These are phyloP conservation scores for Philonicus albiceps DNA, from an alignment of 2,888 invertebrate genomes.

Conservation along the genomic window DNA sequence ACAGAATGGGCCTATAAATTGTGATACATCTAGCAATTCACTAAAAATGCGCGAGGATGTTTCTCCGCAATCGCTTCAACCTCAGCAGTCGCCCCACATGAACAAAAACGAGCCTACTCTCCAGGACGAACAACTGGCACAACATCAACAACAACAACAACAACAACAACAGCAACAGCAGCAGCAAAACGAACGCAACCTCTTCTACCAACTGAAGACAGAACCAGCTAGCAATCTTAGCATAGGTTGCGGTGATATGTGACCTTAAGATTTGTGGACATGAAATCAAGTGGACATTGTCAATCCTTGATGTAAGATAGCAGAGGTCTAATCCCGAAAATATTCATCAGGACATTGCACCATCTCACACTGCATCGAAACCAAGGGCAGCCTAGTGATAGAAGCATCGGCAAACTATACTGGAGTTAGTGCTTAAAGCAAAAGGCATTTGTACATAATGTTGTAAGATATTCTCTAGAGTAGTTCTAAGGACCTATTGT, in stretches of 20 bases:
- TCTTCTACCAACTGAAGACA: slow-evolving; percentile 53
- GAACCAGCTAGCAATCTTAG: slow-evolving; percentile 51
- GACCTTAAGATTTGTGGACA: slow-evolving; percentile 34
- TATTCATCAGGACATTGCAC: not conserved
- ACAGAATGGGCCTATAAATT: slow-evolving; percentile 45
- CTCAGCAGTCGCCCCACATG: slow-evolving; percentile 26
- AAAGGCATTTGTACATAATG: slow-evolving; percentile 4
- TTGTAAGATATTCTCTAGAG: slow-evolving; percentile 15
- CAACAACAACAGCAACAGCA: slow-evolving; percentile 42
- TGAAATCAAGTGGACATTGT: not conserved
- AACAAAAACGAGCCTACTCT: slow-evolving; percentile 40
- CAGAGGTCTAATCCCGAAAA: not conserved
- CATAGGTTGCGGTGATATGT: slow-evolving; percentile 47
- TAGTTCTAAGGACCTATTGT: not conserved
- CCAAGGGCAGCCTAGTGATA: not conserved
- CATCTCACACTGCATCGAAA: not conserved
- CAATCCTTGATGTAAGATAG: not conserved
- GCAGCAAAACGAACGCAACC: slow-evolving; percentile 26
- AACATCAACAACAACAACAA: slow-evolving; percentile 36
- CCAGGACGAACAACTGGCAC: not conserved
- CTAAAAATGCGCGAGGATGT: slow-evolving; percentile 25
- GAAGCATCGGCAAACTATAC: not conserved
- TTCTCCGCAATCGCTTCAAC: slow-evolving; percentile 15
- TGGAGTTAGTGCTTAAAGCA: not conserved
- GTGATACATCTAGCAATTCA: slow-evolving; percentile 47